Evolutionary conservation across 2,888 invertebrate species (phyloP), one percentile per base, ranked within the genome.

Genomic region (Hipparchia sbordonii): DNA sequence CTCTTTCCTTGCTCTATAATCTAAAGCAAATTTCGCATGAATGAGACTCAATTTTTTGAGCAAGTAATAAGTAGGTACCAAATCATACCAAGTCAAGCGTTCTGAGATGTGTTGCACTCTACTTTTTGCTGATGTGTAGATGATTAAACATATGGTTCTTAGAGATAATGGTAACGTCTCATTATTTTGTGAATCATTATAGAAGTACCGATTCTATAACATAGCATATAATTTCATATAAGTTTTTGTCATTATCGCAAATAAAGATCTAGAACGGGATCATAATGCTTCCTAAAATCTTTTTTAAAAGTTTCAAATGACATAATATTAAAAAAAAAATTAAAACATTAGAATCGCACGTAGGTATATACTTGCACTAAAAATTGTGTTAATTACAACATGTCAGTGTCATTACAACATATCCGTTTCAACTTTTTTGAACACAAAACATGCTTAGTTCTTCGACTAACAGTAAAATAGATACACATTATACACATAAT

Each of bases 1-100:
- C 83, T 82, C 74, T 65, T 82, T 81, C 79, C 81, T 83, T 82
- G 84, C 85, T 84, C 85, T 89, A 82, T 89, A 91, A 91, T 91
- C 85, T 89, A 82, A 84, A 84, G 79, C 82, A 83, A 86, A 91
- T 90, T 89, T 89, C 82, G 85, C 67, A 57, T 57, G 67, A 80
- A 86, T 86, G 84, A 85, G 85, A 84, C 81, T 80, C 71, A 72
- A 80, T 80, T 85, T 84, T 89, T 87, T 82, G 76, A 77, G 76
- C 73, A 81, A 84, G 85, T 88, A 85, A 84, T 39, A 39, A 39
- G 39, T 39, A 39, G 5, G 39, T 81, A 81, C 81, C 78, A 78
- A 72, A 81, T 68, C 79, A 80, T 82, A 82, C 82, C 79, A 81
- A 83, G 81, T 82, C 46, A 23, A 62, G 77, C 76, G 80, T 81